These are phyloP conservation scores for Eristalis pertinax DNA, from an alignment of 2,888 invertebrate genomes.

Conservation along the genomic window DNA sequence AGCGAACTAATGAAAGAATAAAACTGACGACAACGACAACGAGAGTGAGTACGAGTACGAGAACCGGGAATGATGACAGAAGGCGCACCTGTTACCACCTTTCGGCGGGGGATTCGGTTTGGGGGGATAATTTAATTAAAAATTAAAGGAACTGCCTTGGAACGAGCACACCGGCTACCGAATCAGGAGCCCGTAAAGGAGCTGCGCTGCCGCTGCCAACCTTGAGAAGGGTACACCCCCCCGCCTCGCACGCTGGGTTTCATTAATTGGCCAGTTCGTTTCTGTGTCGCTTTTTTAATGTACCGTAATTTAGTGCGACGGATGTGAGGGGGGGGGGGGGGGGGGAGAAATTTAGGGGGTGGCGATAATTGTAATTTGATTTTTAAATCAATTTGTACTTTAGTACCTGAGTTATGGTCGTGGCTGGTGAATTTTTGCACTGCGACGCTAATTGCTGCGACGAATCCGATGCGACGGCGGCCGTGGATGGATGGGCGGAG, in stretches of 20 bases:
- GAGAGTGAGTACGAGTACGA: not conserved
- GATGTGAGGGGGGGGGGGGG: not conserved
- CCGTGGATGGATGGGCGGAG: not conserved
- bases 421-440: slow-evolving; percentile 51
- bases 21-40: slow-evolving; percentile 24
- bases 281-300: slow-evolving; percentile 28
- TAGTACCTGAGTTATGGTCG: slow-evolving; percentile 65
- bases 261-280: slow-evolving; percentile 62
- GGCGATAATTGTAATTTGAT: slow-evolving; percentile 70
- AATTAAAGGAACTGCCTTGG: slow-evolving; percentile 65
- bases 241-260: slow-evolving; percentile 41
- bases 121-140: slow-evolving; percentile 70
- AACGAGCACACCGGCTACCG: too few species aligned
- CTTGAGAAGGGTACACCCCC: slow-evolving; percentile 3
- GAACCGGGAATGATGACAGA: slow-evolving; percentile 31
- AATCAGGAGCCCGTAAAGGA: too few species aligned
- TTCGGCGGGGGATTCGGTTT: slow-evolving; percentile 15
- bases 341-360: slow-evolving; percentile 30
- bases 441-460: slow-evolving; percentile 46
- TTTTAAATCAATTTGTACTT: slow-evolving; percentile 70
- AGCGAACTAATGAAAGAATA: slow-evolving; percentile 55
- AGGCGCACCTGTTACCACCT: slow-evolving; percentile 66
- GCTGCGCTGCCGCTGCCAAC: too few species aligned
- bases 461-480: slow-evolving; percentile 26
- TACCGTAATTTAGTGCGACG: slow-evolving; percentile 48